Percentiles rank a stretch among this genome's conserved stretches.
Evolutionary conservation across 2,113 vertebrate species (phyloP).

Genomic region (Acanthisitta chloris): DNA sequence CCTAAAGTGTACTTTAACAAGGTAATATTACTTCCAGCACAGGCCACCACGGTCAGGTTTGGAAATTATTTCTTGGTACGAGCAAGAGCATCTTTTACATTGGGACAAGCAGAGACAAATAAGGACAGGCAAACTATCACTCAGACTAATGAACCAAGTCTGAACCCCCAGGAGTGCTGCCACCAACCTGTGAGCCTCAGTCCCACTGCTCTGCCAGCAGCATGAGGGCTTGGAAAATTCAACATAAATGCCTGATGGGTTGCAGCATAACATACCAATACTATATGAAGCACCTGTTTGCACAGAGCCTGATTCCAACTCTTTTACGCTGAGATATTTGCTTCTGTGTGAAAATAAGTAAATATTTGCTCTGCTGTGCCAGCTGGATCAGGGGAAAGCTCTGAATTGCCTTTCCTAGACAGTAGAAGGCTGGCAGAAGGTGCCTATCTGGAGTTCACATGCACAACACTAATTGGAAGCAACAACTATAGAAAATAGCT

Average conservation of each 20-base stretch:
- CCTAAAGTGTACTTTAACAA: neutral
- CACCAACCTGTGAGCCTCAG: neutral
- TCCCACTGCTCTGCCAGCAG: neutral
- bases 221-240: neutral
- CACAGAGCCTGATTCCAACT: neutral
- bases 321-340: neutral
- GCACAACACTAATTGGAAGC: neutral
- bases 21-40: neutral
- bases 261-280: neutral
- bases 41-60: neutral
- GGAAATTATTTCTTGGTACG: neutral
- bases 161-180: neutral
- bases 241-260: neutral
- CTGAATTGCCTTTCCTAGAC: neutral
- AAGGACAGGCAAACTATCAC: neutral
- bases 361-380: slow-evolving; percentile 48
- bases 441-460: neutral
- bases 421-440: slow-evolving; percentile 28
- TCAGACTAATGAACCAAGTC: neutral
- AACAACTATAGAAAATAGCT: neutral
- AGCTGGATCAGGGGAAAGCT: slow-evolving; percentile 21
- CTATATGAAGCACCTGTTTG: neutral
- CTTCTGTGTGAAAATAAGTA: slow-evolving; percentile 28
- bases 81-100: neutral
- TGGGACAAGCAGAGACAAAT: neutral